Base-by-base conservation (phyloP, 2,113 vertebrate genomes). In the Climacteris rufus region DNA sequence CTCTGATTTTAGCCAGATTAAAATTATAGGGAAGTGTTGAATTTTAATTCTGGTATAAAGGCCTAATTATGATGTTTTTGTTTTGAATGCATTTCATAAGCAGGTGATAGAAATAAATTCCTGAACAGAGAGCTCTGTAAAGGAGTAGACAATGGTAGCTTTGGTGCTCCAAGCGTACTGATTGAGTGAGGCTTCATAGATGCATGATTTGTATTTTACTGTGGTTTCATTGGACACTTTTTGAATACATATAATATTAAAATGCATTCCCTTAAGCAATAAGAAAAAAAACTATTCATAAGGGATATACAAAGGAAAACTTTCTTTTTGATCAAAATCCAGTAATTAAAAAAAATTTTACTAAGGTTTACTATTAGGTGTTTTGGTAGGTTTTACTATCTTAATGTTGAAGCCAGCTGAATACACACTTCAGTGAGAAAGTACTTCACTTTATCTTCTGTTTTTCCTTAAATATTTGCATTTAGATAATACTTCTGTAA, bases 401-500 rank as follows among this genome's bases (percentile, higher is more conserved):
- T 96, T 93, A 45, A 64, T 65, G 30, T 88, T 82, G 83, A 96
- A 97, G 54, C 37, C 93, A 88, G 82, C 60, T 96, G 94, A 97
- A 95, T 87, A 91, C 66, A 86, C 44, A 86, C 50, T 83, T 69
- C 56, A 74, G 35, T 81, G 59, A 94, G 80, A 49, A 94, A 93
- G 33, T 85, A 92, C 83, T 95, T 97, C 80, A 33, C 10, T 88
- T 93, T 92, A 91, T 80, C 42, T 96, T 92, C 71, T 91, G 61
- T 78, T 95, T 97, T 97, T 81, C 44, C 50, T 91, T 71, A 59
- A 87, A 56, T 96, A 97, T 97, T 98, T 97, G 79, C 96, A 97
- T 97, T 98, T 96, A 95, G 81, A 96, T 95, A 74, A 63, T 83
- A 82, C 60, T 87, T 84, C 33, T 92, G 71, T 92, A 94, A 95